Conservation (phyloP, 2,888 invertebrate genomes). For the Lithophane socia region DNA sequence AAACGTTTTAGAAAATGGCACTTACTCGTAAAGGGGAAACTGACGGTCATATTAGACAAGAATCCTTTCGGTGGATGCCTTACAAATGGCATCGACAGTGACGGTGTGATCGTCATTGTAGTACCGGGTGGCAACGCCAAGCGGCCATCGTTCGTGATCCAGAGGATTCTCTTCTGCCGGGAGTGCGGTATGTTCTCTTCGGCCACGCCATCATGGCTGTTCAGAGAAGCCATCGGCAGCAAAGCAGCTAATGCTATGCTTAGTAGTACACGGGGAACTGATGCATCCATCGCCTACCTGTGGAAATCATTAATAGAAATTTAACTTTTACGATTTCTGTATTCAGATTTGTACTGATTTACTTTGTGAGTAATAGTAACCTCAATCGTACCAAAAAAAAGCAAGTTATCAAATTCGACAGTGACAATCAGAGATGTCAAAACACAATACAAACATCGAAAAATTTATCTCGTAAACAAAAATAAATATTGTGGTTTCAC, state of each 20-base stretch:
- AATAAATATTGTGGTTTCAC: background rate
- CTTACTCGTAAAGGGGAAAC: conserved; percentile 96
- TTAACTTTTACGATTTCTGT: background rate
- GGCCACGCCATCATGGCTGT: conserved; percentile 76
- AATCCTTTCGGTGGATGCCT: conserved; percentile 96
- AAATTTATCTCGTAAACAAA: background rate
- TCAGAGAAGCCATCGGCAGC: conserved; percentile 84
- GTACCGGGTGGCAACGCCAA: conserved; percentile 96
- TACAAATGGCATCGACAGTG: conserved; percentile 95
- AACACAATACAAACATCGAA: background rate
- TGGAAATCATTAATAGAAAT: conserved; percentile 16
- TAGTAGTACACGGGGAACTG: conserved; percentile 84
- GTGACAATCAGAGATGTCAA: conserved; percentile 27
- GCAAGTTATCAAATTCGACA: conserved; percentile 4
- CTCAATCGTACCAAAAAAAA: conserved; percentile 10
- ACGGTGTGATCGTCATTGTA: conserved; percentile 94
- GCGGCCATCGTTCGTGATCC: conserved; percentile 96
- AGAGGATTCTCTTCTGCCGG: conserved; percentile 95
- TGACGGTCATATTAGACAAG: conserved; percentile 95
- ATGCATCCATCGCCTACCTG: conserved; percentile 85
- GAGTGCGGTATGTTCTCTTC: conserved; percentile 91
- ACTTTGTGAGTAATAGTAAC: background rate
- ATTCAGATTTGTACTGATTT: background rate
- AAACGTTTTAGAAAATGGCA: conserved; percentile 61
- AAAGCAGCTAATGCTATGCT: conserved; percentile 87